Evolutionary conservation across 2,113 vertebrate genomes (phyloP), one percentile per base, ranked within the genome.

Genomic region (Xiphophorus maculatus): DNA sequence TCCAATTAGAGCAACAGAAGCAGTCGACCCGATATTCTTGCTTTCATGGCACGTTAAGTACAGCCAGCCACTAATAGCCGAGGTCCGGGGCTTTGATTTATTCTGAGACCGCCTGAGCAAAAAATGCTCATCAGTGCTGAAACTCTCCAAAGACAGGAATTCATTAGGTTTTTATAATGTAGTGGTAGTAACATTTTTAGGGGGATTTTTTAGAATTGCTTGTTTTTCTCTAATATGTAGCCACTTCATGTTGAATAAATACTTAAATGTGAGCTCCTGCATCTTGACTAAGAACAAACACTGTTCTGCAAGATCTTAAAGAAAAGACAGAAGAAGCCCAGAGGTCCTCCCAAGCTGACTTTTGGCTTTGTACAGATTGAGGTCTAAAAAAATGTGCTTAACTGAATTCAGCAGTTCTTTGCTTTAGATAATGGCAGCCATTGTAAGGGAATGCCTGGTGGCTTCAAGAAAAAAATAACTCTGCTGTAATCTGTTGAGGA

Each of bases 1-100:
- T 58, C 86, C 76, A 85, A 87, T 91, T 88, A 89, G 66, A 83
- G 66, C 68, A 62, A 35, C 70, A 69, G 69, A 91, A 68, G 77
- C 79, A 86, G 72, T 73, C 78, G 70, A 71, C 67, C 84, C 71
- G 70, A 72, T 33, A 42, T 72, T 77, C 77, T 73, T 35, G 63
- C 76, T 89, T 86, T 80, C 71, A 81, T 83, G 79, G 81, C 61
- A 29, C 25, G 28, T 67, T 87, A 82, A 67, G 73, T 74, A 69
- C 79, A 67, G 74, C 80, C 29, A 70, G 73, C 68, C 80, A 61
- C 76, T 84, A 84, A 88, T 87, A 80, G 73, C 79, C 6, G 42
- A 62, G 40, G 77, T 54, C 48, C 40, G 29, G 27, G 71, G 40
- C 51, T 48, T 69, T 77, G 79, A 87, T 76, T 89, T 66, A 81